phyloP scores from a whole-genome alignment of 2,113 vertebrate species.

The Recurvirostra avosetta region DNA sequence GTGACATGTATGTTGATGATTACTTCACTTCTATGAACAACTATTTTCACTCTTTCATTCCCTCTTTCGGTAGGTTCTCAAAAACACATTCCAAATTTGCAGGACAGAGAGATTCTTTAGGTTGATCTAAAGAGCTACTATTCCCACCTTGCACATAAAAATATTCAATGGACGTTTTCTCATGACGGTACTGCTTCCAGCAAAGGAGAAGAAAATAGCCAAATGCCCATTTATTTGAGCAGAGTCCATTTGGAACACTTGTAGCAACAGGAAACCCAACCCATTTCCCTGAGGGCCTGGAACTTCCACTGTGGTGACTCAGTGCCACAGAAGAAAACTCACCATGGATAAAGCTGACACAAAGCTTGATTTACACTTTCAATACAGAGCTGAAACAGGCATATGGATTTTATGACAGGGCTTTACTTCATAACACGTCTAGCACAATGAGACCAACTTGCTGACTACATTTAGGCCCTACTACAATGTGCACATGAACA shows the following conservation, averaged over 20 bases:
- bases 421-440: neutral
- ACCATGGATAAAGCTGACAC: neutral
- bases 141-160: neutral
- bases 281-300: neutral
- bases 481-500: rapidly evolving
- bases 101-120: neutral
- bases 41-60: neutral
- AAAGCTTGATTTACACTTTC: neutral
- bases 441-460: neutral
- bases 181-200: neutral
- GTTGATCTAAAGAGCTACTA: neutral
- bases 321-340: neutral
- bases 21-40: neutral
- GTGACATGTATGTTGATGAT: rapidly evolving
- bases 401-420: neutral
- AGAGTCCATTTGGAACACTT: neutral
- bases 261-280: neutral
- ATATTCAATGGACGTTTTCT: neutral
- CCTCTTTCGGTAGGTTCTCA: neutral
- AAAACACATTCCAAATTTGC: neutral
- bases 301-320: neutral
- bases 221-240: neutral
- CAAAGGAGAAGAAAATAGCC: neutral
- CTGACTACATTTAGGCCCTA: neutral
- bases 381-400: neutral